Percentiles rank a stretch among this genome's conserved stretches.
Conservation (phyloP, 2,113 vertebrate species). For the Mohoua ochrocephala region DNA sequence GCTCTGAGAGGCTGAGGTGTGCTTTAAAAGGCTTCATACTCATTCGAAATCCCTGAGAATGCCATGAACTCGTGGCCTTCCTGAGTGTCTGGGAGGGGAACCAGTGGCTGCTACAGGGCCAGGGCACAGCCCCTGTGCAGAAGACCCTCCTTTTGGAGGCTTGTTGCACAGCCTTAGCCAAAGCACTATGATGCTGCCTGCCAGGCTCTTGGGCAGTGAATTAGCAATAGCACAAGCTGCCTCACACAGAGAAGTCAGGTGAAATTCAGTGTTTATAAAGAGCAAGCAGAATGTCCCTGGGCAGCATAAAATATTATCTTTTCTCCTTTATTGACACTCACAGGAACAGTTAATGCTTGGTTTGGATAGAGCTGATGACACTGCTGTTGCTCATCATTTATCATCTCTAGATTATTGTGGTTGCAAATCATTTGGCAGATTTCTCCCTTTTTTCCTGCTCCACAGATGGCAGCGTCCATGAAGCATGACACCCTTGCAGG, state of each 20-base stretch:
- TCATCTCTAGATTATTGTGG: neutral
- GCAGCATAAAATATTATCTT: neutral
- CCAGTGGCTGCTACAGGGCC: neutral
- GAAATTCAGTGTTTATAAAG: neutral
- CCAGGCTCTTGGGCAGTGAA: neutral
- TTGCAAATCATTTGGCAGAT: neutral
- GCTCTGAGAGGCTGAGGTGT: neutral
- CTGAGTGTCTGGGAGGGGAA: accelerated
- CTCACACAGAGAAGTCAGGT: neutral
- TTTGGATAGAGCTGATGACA: neutral
- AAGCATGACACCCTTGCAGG: neutral
- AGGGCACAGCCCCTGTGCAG: neutral
- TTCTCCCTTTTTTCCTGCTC: neutral
- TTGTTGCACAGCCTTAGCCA: neutral
- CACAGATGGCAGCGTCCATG: neutral
- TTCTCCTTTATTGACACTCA: neutral
- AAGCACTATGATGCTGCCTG: neutral
- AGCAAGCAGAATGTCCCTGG: neutral
- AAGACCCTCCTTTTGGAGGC: neutral
- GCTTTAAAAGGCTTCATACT: neutral
- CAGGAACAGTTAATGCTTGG: neutral
- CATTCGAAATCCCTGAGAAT: neutral
- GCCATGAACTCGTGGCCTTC: neutral
- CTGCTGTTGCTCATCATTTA: neutral
- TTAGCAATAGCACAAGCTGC: neutral